Base-by-base conservation (phyloP, 1,140 invertebrate genomes). In the Portunus trituberculatus region DNA sequence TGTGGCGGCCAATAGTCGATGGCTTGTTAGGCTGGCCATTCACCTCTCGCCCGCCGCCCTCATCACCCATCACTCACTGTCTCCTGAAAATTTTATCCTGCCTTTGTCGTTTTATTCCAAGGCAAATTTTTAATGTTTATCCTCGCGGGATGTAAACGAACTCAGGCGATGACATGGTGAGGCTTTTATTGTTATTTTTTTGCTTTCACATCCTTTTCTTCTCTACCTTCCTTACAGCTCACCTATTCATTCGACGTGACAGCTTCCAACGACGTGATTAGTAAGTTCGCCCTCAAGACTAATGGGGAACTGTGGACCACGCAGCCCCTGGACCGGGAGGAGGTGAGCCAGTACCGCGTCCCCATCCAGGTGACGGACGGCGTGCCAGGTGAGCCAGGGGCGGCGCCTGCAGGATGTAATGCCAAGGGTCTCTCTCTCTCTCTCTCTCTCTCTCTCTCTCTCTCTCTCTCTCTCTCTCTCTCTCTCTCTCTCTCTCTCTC, bases 271-370 rank as follows among this genome's bases (percentile, higher is more conserved):
- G 91, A 92, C 83, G 94, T 95, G 20, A 46, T 52, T 31, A 25
- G 20, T 7, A 95, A 95, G 84, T 95, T 95, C 84, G 48, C 28
- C 31, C 67, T 95, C n/a, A 92, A 92, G 82, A 25, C 89, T 4
- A 92, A 95, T 29, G 94, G 94, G 2, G 76, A 95, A 31, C 84
- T 95, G 94, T 95, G 94, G 94, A 95, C 94, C 16, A 92, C 29
- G 25, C n/a, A 25, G 31, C 39, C 76, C 3, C 91, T 95, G 25
- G 94, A 95, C 46, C 32, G 94, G 25, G 94, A 95, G 94, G 82
- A 92, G 46, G 39, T 67, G 45, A 86, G 87, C 59, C 76, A 52
- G 14, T 95, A 95, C 83, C 67, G 46, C 1, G 48, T 95, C 0
- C 94, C 94, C 20, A 95, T 95, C 8, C 45, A 92, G 83, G 94